Percentiles rank a stretch among this genome's conserved stretches.
Evolutionary conservation across 2,797 vertebrate genomes (phyloP).

Genomic region (Sitta carolinensis): DNA sequence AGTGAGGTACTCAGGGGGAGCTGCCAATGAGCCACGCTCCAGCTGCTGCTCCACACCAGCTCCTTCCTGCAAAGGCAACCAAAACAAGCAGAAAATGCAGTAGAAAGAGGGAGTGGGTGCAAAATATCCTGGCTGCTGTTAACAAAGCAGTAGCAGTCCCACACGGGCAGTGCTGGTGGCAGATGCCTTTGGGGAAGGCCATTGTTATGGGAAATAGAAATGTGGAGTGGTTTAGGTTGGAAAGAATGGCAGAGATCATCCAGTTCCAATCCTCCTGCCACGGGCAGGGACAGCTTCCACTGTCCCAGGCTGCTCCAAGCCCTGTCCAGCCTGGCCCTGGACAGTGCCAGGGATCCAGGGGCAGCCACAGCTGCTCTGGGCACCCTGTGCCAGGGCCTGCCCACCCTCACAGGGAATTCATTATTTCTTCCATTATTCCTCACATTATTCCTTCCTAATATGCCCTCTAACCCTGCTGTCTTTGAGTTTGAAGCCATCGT

Average conservation of each 20-base stretch:
- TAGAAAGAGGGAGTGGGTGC: background rate
- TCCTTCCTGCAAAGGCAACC: background rate
- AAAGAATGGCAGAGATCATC: background rate
- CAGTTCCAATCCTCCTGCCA: background rate
- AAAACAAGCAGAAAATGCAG: background rate
- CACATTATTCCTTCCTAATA: background rate
- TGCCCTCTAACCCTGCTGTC: background rate
- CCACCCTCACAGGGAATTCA: rapidly evolving
- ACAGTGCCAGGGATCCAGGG: background rate
- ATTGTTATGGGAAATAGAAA: background rate
- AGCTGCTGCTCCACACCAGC: background rate
- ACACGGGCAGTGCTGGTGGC: rapidly evolving
- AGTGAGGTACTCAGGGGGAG: background rate
- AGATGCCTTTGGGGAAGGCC: background rate
- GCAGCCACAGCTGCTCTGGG: background rate
- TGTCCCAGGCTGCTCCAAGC: background rate
- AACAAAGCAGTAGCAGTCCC: background rate
- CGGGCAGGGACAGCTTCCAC: background rate
- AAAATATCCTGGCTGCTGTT: background rate
- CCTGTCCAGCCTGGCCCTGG: background rate
- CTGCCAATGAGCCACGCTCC: background rate
- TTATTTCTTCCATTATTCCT: too few species aligned
- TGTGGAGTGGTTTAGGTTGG: background rate
- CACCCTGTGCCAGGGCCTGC: background rate
- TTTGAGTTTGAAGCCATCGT: background rate